Evolutionary conservation across 2,888 invertebrate genomes (phyloP).

Genomic region (Philopedon plagiatum): DNA sequence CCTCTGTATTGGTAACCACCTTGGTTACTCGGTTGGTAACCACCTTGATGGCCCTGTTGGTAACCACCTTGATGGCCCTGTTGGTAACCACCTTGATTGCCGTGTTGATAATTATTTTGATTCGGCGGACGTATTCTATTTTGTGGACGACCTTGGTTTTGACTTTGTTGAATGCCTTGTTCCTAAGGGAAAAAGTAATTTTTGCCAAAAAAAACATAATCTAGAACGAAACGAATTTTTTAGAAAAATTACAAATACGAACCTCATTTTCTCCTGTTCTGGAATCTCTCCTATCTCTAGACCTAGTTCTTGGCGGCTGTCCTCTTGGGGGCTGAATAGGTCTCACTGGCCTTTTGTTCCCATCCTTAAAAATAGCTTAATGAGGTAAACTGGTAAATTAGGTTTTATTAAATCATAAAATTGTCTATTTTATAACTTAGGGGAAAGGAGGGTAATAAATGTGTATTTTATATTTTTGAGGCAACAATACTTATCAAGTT

Average conservation of each 20-base stretch:
- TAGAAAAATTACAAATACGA: slow-evolving; percentile 1
- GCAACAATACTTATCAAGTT: too few relatives aligned
- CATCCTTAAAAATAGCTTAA: slow-evolving; percentile 30
- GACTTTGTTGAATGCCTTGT: slow-evolving; percentile 32
- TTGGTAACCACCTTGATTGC: slow-evolving; percentile 47
- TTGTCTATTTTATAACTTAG: neutral
- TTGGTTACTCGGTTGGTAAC: slow-evolving; percentile 51
- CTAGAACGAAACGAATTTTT: too few relatives aligned
- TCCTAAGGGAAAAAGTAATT: slow-evolving; percentile 1
- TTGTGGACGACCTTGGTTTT: slow-evolving; percentile 61
- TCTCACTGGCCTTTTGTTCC: slow-evolving; percentile 62
- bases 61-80: slow-evolving; percentile 49
- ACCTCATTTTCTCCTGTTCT: slow-evolving; percentile 53
- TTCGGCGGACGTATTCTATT: slow-evolving; percentile 16
- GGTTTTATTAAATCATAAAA: neutral
- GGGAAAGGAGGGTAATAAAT: too few relatives aligned
- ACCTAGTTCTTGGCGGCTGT: slow-evolving; percentile 60
- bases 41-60: slow-evolving; percentile 37
- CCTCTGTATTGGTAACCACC: slow-evolving; percentile 51
- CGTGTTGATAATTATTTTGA: slow-evolving; percentile 30
- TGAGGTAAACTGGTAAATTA: neutral
- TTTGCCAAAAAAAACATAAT: neutral
- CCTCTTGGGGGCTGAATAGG: slow-evolving; percentile 64
- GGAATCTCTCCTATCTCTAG: slow-evolving; percentile 62
- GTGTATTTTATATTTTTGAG: too few relatives aligned